phyloP scores from a whole-genome alignment of 2,797 vertebrate species.

The Semaprochilodus insignis region DNA sequence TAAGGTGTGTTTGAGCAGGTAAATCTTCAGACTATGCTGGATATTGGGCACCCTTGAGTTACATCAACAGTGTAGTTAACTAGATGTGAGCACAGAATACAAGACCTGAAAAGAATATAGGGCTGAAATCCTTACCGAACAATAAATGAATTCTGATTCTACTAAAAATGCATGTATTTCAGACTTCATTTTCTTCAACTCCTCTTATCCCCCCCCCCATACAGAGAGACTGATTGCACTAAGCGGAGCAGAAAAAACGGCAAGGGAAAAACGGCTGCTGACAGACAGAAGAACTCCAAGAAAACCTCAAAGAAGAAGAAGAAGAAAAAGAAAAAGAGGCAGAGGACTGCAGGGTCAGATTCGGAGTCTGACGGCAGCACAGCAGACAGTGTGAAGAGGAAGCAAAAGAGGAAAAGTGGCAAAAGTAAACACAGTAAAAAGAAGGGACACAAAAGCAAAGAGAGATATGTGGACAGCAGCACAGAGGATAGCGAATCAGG shows the following conservation, averaged over 20 bases:
- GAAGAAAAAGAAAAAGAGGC: slow-evolving; percentile 85
- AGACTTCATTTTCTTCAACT: background rate
- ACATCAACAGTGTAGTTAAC: too few species aligned
- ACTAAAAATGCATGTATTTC: background rate
- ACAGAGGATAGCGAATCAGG: slow-evolving; percentile 75
- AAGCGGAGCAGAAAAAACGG: slow-evolving; percentile 79
- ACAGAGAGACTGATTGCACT: slow-evolving; percentile 72
- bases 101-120: too few species aligned
- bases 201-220: slow-evolving; percentile 52
- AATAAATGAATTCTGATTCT: background rate
- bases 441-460: slow-evolving; percentile 72
- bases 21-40: too few species aligned
- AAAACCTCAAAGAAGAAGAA: slow-evolving; percentile 92
- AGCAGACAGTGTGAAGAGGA: slow-evolving; percentile 60
- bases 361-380: slow-evolving; percentile 66
- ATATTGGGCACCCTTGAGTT: too few species aligned
- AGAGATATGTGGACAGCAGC: slow-evolving; percentile 76
- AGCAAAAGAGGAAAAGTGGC: slow-evolving; percentile 72
- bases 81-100: too few species aligned
- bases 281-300: slow-evolving; percentile 85
- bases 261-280: slow-evolving; percentile 75
- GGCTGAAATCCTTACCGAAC: background rate
- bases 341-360: slow-evolving; percentile 77
- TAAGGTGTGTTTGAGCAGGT: too few species aligned
- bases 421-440: slow-evolving; percentile 73